phyloP scores from a whole-genome alignment of 2,888 invertebrate species.

The Erebia palarica region DNA sequence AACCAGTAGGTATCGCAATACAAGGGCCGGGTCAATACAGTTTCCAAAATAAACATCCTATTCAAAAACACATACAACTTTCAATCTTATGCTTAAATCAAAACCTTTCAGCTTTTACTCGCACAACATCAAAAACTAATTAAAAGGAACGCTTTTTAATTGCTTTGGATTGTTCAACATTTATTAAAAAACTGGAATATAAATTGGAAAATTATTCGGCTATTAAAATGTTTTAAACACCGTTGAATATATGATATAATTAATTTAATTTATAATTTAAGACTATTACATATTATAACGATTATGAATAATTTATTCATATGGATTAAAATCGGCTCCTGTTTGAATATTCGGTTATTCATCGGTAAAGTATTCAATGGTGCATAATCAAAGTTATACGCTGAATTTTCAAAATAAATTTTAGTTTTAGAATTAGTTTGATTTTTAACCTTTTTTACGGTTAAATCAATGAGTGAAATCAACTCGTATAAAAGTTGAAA shows the following conservation, averaged over 20 bases:
- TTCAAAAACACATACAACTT: slow-evolving; percentile 27
- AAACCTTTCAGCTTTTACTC: slow-evolving; percentile 32
- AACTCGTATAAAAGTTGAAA: background rate
- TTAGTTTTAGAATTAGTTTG: no score
- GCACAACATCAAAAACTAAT: background rate
- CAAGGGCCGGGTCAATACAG: background rate
- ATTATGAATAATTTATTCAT: background rate
- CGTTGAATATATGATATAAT: background rate
- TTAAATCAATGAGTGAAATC: no score
- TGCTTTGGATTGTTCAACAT: background rate
- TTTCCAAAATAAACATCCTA: slow-evolving; percentile 13
- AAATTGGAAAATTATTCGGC: background rate
- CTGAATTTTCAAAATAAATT: no score
- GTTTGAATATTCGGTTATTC: background rate
- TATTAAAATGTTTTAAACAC: background rate
- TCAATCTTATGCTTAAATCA: slow-evolving; percentile 29
- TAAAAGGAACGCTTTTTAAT: slow-evolving; percentile 4
- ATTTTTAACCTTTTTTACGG: no score
- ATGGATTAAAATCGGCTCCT: background rate
- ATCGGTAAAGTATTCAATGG: background rate
- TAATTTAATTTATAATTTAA: no score
- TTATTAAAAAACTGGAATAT: background rate
- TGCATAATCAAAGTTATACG: no score
- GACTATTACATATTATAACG: no score
- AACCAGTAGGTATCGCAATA: slow-evolving; percentile 14